Conservation (phyloP, 1,140 invertebrate genomes). For the Zaprionus ornatus region DNA sequence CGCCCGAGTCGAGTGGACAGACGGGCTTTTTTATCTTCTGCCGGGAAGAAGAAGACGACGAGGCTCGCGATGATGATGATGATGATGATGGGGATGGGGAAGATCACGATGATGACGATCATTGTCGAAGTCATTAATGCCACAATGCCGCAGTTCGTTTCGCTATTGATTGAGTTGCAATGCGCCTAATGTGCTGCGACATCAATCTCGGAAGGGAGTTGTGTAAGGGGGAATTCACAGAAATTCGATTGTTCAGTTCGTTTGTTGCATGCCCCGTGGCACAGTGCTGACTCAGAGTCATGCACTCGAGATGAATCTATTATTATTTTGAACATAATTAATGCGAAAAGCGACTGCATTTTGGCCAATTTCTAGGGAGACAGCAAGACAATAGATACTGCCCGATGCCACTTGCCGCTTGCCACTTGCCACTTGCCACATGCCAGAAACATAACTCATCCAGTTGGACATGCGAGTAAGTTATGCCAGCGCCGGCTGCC, state of each 20-base stretch:
- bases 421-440: conserved; percentile 1
- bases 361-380: conserved; percentile 15
- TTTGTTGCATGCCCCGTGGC: conserved; percentile 1
- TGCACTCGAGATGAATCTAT: conserved; percentile 13
- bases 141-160: conserved; percentile 43
- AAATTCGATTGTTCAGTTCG: conserved; percentile 27
- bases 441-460: conserved; percentile 46
- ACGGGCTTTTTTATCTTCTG: conserved; percentile 16
- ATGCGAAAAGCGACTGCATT: conserved; percentile 29
- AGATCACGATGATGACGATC: conserved; percentile 50
- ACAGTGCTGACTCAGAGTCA: conserved; percentile 17
- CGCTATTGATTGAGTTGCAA: conserved; percentile 79
- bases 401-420: not conserved
- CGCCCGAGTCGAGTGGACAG: conserved; percentile 31
- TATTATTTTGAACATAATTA: conserved; percentile 39
- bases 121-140: conserved; percentile 66
- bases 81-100: not conserved
- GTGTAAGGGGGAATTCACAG: conserved; percentile 58
- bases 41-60: not conserved
- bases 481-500: conserved; percentile 58
- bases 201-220: conserved; percentile 58
- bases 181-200: conserved; percentile 80
- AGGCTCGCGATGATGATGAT: not conserved
- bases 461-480: conserved; percentile 45
- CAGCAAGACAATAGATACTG: conserved; percentile 12